Conservation (phyloP, 2,113 vertebrate genomes). For the Grantiella picta region DNA sequence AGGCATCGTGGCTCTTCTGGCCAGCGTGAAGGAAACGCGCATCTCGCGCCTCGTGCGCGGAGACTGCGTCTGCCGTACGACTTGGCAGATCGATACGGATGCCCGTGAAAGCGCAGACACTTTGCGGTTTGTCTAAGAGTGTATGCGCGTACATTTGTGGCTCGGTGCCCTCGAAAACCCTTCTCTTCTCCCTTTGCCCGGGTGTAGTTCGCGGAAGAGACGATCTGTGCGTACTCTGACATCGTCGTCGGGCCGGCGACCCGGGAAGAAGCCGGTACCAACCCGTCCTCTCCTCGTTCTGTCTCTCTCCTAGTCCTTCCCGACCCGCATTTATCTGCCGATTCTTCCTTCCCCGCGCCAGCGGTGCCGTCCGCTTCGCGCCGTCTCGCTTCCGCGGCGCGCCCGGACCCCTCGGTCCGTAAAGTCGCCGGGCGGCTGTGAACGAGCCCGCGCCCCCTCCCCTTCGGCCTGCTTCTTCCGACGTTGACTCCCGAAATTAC, state of each 20-base stretch:
- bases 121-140: neutral
- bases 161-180: rapidly evolving
- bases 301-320: neutral
- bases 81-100: neutral
- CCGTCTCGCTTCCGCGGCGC: no score
- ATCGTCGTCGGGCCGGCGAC: neutral
- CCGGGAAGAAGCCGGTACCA: neutral
- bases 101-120: neutral
- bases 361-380: neutral
- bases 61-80: neutral
- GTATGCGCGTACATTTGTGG: no score
- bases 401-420: neutral
- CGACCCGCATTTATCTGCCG: no score
- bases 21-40: neutral
- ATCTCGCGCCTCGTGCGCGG: rapidly evolving
- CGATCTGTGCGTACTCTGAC: neutral
- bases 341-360: no score
- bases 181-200: neutral
- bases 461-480: neutral
- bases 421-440: neutral
- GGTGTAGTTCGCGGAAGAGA: neutral
- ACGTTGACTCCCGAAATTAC: neutral
- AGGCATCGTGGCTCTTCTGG: neutral
- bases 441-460: neutral
- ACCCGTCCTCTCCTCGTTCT: no score